Evolutionary conservation across 2,888 invertebrate genomes (phyloP).

Genomic region (Latheticus oryzae): DNA sequence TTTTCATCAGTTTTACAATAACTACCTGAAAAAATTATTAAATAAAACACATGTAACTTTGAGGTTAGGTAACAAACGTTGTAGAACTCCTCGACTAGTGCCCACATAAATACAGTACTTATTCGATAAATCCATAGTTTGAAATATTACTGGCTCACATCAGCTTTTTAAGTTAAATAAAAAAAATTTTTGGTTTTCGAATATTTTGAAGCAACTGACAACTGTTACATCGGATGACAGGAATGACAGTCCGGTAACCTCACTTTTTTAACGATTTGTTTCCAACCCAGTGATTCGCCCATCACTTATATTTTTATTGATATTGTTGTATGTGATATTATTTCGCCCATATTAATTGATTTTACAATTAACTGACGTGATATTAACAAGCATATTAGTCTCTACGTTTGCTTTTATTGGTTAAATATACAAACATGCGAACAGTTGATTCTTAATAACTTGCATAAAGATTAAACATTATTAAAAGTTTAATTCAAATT

Average conservation of each 20-base stretch:
- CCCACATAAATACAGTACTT: constrained; percentile 52
- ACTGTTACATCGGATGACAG: constrained; percentile 1
- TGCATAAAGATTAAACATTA: no score
- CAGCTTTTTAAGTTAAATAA: neutral
- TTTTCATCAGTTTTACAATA: constrained; percentile 54
- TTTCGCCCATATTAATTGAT: no score
- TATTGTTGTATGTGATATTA: no score
- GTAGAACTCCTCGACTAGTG: constrained; percentile 52
- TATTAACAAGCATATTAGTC: no score
- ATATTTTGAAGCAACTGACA: constrained; percentile 1
- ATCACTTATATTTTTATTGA: no score
- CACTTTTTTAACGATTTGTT: constrained; percentile 6
- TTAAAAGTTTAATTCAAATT: no score
- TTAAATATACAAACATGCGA: no score
- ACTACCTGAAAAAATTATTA: constrained; percentile 54
- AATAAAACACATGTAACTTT: constrained; percentile 24
- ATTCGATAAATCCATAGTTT: constrained; percentile 39
- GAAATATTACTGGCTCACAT: neutral
- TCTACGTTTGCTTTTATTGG: no score
- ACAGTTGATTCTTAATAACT: no score
- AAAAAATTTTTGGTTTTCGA: neutral
- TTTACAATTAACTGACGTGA: no score
- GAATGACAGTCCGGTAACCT: neutral
- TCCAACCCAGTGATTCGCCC: no score
- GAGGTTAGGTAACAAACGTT: constrained; percentile 48